Conservation (phyloP, 2,888 invertebrate species). For the Ametastegia equiseti region DNA sequence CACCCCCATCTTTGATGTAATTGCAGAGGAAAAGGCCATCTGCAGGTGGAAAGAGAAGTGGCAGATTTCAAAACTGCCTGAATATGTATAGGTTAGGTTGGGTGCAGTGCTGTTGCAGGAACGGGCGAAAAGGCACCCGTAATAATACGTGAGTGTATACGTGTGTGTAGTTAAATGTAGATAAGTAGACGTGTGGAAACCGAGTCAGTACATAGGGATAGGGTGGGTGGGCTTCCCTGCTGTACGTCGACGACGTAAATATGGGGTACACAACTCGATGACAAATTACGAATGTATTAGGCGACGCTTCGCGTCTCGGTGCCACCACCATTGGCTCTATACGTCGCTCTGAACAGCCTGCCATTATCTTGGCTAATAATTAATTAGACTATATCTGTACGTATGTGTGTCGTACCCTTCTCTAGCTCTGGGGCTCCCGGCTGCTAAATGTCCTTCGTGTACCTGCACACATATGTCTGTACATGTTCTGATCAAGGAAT, state of each 20-base stretch:
- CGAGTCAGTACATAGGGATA: neutral
- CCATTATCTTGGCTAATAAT: slow-evolving; percentile 47
- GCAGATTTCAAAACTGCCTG: neutral
- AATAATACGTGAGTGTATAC: neutral
- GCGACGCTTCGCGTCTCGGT: slow-evolving; percentile 40
- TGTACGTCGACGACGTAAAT: slow-evolving; percentile 13
- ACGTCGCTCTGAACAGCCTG: slow-evolving; percentile 29
- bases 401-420: neutral
- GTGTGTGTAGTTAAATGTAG: neutral
- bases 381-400: slow-evolving; percentile 30
- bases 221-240: neutral
- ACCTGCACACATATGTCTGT: neutral
- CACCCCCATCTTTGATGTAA: too few relatives aligned
- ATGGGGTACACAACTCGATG: slow-evolving; percentile 40
- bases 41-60: neutral
- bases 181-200: neutral
- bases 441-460: neutral
- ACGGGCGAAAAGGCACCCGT: neutral
- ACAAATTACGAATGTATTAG: slow-evolving; percentile 48
- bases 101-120: neutral
- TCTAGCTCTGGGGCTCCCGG: neutral
- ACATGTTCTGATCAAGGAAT: too few relatives aligned
- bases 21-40: neutral
- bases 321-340: neutral
- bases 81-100: neutral